Evolutionary conservation across 2,888 invertebrate genomes (phyloP).

Genomic region (Phoenoteleia sp.): DNA sequence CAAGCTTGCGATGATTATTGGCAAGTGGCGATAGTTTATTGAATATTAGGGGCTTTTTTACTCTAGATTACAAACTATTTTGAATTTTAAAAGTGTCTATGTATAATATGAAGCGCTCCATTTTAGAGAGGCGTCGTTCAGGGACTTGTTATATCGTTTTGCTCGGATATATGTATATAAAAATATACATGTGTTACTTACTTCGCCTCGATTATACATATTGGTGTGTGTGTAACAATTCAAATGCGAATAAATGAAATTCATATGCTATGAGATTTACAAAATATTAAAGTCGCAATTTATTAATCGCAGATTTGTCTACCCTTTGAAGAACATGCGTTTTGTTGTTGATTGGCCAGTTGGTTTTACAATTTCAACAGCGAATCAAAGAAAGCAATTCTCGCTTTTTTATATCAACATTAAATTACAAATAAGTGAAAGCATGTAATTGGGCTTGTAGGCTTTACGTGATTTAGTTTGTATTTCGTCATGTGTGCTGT

Average conservation of each 20-base stretch:
- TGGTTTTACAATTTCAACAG: background rate
- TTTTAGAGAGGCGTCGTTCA: conserved; percentile 70
- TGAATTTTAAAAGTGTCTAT: conserved; percentile 70
- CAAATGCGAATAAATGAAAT: conserved; percentile 73
- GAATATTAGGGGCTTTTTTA: conserved; percentile 71
- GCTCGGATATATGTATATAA: conserved; percentile 74
- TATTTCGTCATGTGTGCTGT: conserved; percentile 66
- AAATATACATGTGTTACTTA: conserved; percentile 73
- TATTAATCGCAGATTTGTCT: background rate
- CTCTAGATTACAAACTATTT: conserved; percentile 67
- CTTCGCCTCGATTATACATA: conserved; percentile 72
- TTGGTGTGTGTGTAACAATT: conserved; percentile 73
- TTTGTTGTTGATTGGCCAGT: background rate
- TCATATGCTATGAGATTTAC: conserved; percentile 70
- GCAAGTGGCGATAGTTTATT: conserved; percentile 66
- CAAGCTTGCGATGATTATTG: conserved; percentile 51
- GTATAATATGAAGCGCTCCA: conserved; percentile 68
- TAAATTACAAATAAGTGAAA: background rate
- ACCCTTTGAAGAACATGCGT: background rate
- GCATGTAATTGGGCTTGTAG: conserved; percentile 44
- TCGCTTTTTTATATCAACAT: background rate
- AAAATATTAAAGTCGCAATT: conserved; percentile 43
- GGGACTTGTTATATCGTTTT: conserved; percentile 74
- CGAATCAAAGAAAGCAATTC: background rate
- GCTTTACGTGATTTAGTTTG: conserved; percentile 34